These are phyloP conservation scores for Todus mexicanus DNA, from an alignment of 2,797 vertebrate species.

Conservation along the genomic window DNA sequence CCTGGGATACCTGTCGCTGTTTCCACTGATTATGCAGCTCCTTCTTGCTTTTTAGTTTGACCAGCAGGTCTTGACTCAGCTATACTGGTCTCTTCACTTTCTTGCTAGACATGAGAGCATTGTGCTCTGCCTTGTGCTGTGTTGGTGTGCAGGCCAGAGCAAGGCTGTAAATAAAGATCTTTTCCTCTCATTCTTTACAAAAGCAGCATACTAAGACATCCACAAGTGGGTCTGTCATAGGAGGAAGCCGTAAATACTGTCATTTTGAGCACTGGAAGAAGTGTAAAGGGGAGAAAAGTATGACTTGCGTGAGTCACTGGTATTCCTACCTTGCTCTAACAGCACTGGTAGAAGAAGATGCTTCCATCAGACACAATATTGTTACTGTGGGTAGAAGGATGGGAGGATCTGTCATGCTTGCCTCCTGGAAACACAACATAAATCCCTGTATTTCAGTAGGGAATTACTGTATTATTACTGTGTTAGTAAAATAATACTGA, in stretches of 20 bases:
- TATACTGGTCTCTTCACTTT: no score
- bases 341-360: fast-evolving
- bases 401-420: neutral
- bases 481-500: neutral
- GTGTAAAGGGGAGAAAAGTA: neutral
- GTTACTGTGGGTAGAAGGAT: neutral
- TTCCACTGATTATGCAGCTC: no score
- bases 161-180: neutral
- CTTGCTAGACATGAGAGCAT: neutral
- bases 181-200: neutral
- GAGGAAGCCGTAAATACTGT: neutral
- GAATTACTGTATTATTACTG: neutral
- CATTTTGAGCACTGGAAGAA: neutral
- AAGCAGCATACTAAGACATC: neutral
- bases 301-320: neutral
- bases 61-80: no score
- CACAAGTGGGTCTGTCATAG: neutral
- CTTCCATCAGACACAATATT: neutral
- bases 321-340: neutral
- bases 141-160: neutral
- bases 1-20: no score
- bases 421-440: neutral
- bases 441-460: neutral
- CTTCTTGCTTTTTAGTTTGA: no score
- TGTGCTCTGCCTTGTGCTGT: neutral